Conservation (phyloP, 2,113 vertebrate genomes). For the Sciurus niger region DNA sequence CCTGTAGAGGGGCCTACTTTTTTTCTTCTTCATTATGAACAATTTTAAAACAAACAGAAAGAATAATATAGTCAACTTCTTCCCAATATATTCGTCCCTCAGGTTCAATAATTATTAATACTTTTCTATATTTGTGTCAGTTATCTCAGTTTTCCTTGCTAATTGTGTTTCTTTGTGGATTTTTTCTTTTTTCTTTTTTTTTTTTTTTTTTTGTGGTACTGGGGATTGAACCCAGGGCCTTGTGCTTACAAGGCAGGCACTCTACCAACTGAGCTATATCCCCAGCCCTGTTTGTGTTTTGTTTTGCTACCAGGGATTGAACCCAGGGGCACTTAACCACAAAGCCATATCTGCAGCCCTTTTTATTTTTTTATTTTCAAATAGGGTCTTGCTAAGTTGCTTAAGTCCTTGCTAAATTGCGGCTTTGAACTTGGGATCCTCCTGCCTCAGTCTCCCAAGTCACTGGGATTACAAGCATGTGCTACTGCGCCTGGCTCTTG, state of each 20-base stretch:
- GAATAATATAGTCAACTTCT: neutral
- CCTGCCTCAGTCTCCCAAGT: no score
- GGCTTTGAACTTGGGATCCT: no score
- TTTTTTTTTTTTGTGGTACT: neutral
- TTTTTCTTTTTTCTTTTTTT: neutral
- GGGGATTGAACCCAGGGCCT: neutral
- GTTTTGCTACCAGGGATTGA: no score
- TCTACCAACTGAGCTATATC: no score
- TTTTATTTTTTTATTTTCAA: no score
- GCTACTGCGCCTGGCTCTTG: neutral
- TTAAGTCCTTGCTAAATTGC: no score
- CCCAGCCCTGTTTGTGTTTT: no score
- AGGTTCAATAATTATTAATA: constrained; percentile 37
- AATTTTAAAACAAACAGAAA: neutral
- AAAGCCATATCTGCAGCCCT: no score
- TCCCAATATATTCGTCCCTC: neutral
- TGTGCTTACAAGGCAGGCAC: no score
- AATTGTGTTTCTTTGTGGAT: neutral
- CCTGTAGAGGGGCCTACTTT: neutral
- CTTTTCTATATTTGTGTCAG: neutral
- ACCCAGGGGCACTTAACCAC: no score
- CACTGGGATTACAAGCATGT: no score
- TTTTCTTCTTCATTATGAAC: neutral
- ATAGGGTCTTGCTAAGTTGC: no score
- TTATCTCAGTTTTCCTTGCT: neutral